Evolutionary conservation across 2,888 invertebrate species (phyloP), one percentile per base, ranked within the genome.

Genomic region (Apantesis nais): DNA sequence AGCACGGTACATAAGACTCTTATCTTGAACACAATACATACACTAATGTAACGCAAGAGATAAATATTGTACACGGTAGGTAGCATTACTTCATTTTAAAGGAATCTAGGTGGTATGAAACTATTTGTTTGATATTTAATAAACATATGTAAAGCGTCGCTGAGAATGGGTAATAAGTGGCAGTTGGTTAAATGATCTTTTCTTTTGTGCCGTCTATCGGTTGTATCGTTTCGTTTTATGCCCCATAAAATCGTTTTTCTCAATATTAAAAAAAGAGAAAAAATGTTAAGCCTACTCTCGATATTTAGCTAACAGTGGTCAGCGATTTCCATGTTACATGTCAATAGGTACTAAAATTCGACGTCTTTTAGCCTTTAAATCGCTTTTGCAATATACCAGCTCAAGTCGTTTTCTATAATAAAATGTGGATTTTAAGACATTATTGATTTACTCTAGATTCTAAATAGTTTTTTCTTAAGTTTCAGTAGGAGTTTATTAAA

Each of bases 221-320:
- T 39, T 62, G 25, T 62, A 62, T 39, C 39, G 39, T 62, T 62
- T 62, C 39, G 3, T 41, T 41, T 62, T 41, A 62, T 41, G 39
- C 7, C 25, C 39, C 39, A 62, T 62, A 29, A 62, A 62, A 41
- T 29, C 29, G 39, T 25, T 8, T 62, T 19, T 41, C 29, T 63
- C 41, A 19, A 63, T 41, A 63, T 39, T 25, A 25, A 29, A n/a
- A n/a, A n/a, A 41, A 41, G 19, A 41, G 41, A 63, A 63, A 41
- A 63, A 41, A 39, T 63, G 19, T 25, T 19, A 16, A 41, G 41
- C 62, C 41, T 63, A 41, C 29, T 52, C 55, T 12, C 55, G 55
- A 55, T 55, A 63, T 63, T 39, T 9, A 41, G 19, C n/a, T 41
- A 41, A 29, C 39, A 41, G 39, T 39, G 29, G 62, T 41, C 41